Conservation (phyloP, 2,797 vertebrate species). For the Lacerta viridis region DNA sequence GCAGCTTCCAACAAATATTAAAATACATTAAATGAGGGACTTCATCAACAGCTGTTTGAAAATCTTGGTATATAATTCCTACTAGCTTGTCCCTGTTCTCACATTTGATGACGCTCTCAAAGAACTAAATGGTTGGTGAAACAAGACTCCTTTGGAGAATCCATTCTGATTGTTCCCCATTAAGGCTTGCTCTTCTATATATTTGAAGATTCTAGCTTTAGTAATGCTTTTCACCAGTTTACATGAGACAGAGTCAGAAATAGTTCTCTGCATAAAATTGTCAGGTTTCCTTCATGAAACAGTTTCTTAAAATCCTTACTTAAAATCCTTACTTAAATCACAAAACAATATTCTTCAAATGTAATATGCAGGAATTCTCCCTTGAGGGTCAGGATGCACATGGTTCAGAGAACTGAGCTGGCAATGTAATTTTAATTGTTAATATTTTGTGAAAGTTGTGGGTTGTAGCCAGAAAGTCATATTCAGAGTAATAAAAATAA, state of each 20-base stretch:
- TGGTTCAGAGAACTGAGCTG: neutral
- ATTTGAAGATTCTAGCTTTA: neutral
- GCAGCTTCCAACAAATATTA: no score
- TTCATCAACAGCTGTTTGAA: neutral
- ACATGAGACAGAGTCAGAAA: neutral
- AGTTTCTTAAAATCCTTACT: neutral
- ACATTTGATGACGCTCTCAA: neutral
- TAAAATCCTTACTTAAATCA: neutral
- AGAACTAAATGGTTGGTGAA: neutral
- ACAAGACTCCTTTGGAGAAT: neutral
- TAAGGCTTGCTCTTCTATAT: neutral
- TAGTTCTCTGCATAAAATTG: neutral
- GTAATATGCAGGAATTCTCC: neutral
- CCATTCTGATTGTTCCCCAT: neutral
- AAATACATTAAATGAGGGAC: neutral
- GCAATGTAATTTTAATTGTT: neutral
- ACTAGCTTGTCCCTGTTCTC: neutral
- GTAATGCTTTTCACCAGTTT: neutral
- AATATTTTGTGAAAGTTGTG: neutral
- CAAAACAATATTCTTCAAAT: no score
- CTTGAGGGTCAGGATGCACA: neutral
- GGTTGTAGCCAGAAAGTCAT: no score
- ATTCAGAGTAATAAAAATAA: no score
- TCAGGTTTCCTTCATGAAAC: neutral
- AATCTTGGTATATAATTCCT: neutral